Base-by-base conservation (phyloP, 1,140 invertebrate species). In the Megathymus violae region DNA sequence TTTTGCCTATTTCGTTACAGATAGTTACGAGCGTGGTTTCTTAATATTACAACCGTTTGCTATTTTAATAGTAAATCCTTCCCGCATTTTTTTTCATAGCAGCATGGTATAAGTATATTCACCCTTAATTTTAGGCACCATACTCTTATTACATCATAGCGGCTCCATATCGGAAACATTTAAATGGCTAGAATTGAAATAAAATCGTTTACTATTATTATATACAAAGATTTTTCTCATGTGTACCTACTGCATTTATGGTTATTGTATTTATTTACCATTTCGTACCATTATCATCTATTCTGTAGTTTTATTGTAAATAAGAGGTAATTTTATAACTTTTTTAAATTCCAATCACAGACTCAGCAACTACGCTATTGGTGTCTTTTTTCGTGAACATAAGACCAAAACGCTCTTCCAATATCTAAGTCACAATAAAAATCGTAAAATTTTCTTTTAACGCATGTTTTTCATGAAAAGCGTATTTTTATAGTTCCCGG, bases 401-500 rank as follows among this genome's bases (percentile, higher is more conserved):
- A 5, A 7, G 11, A n/a, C 10, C 10, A 44, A 25, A 47, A 47
- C 10, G 17, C 19, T 25, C 25, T 25, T 47, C 11, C 11, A 46
- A 46, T 22, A 46, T n/a, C 17, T 4, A 22, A 22, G 22, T 11
- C n/a, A 4, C 17, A 22, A 22, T 22, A 46, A 46, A 46, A 31
- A 31, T n/a, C 27, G 27, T 31, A 31, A 31, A 31, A 31, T 31
- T 31, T 31, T 31, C 4, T 46, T 46, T 46, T 22, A 11, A 46
- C 17, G 6, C 9, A 10, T 10, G 17, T 11, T 11, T 13, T 27
- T 22, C 44, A 9, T 47, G 44, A 47, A 47, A 47, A 47, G 44
- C 13, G 27, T 46, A 46, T 47, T 47, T 47, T 47, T 47, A 47
- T 27, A 47, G 44, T 14, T 22, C 19, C 17, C 22, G 16, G 34